Evolutionary conservation across 2,113 vertebrate genomes (phyloP).

Genomic region (Dinomys branickii): DNA sequence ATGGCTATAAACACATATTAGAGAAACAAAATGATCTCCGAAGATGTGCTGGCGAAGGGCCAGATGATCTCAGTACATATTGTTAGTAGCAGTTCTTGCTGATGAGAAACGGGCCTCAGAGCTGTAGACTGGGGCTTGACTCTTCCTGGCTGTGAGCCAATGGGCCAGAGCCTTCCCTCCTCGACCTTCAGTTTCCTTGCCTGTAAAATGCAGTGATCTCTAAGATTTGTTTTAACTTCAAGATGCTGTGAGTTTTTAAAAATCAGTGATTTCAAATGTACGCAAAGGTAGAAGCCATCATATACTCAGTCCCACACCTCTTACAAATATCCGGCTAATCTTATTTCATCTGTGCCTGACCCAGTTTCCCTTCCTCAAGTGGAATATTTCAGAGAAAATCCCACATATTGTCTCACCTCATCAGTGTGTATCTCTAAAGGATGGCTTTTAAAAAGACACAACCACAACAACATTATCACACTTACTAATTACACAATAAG

Average conservation of each 20-base stretch:
- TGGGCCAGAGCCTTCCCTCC: not conserved
- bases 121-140: too few species aligned
- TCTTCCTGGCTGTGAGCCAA: not conserved
- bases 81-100: not conserved
- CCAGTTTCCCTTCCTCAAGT: not conserved
- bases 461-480: not conserved
- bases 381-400: conserved; percentile 26
- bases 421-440: not conserved
- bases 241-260: not conserved
- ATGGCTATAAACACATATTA: not conserved
- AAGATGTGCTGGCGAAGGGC: not conserved
- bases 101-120: not conserved
- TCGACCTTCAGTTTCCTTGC: not conserved
- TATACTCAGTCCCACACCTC: not conserved
- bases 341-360: not conserved
- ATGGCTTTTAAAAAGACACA: not conserved
- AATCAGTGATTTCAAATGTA: not conserved
- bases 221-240: not conserved
- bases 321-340: not conserved
- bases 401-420: not conserved
- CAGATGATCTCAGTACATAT: not conserved
- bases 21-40: not conserved
- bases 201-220: not conserved
- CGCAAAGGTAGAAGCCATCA: not conserved
- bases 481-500: not conserved